Evolutionary conservation across 2,888 invertebrate genomes (phyloP), one percentile per base, ranked within the genome.

Genomic region (Siphonodentalium dalli): DNA sequence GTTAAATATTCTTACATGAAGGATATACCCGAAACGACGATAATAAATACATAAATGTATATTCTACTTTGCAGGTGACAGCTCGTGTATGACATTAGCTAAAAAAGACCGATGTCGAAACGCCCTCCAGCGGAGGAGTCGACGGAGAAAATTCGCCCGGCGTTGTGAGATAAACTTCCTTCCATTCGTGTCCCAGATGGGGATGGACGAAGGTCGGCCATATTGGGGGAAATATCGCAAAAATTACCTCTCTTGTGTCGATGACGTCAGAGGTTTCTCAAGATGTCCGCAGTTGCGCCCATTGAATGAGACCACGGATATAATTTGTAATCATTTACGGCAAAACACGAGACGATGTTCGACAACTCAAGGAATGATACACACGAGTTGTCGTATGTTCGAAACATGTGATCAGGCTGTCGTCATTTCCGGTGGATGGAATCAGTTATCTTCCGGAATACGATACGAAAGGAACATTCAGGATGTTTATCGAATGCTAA

Each of bases 371-470:
- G 81, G 78, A 48, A 71, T 72, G 9, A 72, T 83, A 2, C 70
- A 72, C 33, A 77, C 80, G 6, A 74, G 78, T 31, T 85, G 85
- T 58, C 75, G 82, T 5, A 68, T 83, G 48, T 82, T 84, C 63
- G 83, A 84, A 63, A 82, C 82, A 7, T 85, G 85, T 66, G 84
- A 85, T 68, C 81, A 84, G 67, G 85, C 84, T 3, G 81, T 85
- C 13, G 58, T 85, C 11, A 49, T 85, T 24, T 82, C 84, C 1
- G 85, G 85, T 1, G 84, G 85, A 2, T 85, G 85, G 85, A 84
- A 84, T 62, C 64, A 82, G 8, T 75, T 81, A 43, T 78, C 81
- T 15, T 76, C 81, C 3, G 78, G 78, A n/a, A 66, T 71, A 9
- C 62, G 77, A 23, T 77, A 80, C 33, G 63, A 74, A 35, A 51